These are phyloP conservation scores for Taenaris catops DNA, from an alignment of 2,888 invertebrate species.

Conservation along the genomic window DNA sequence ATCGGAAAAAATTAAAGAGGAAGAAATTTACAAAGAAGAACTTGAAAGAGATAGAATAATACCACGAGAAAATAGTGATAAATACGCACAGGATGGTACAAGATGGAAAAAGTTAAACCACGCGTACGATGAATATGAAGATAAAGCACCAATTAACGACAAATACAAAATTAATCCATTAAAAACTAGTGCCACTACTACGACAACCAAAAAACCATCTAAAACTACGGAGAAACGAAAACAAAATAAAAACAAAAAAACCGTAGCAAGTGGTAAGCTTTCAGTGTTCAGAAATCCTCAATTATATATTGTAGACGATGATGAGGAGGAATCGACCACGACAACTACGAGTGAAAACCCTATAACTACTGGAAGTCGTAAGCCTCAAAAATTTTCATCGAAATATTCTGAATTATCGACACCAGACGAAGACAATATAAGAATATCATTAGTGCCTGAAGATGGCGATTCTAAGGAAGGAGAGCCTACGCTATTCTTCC, in stretches of 20 bases:
- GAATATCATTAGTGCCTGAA: slow-evolving; percentile 55
- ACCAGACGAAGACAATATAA: slow-evolving; percentile 33
- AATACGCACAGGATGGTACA: slow-evolving; percentile 33
- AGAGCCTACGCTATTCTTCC: slow-evolving; percentile 60
- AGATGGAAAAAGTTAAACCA: slow-evolving; percentile 29
- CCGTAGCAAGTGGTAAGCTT: slow-evolving; percentile 39
- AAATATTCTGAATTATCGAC: slow-evolving; percentile 30
- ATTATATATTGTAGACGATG: slow-evolving; percentile 47
- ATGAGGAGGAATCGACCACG: slow-evolving; percentile 31
- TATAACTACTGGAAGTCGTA: slow-evolving; percentile 13
- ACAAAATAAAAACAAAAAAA: slow-evolving; percentile 29
- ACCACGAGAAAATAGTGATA: slow-evolving; percentile 31
- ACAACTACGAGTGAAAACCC: slow-evolving; percentile 13
- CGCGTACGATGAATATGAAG: slow-evolving; percentile 59
- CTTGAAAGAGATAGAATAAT: slow-evolving; percentile 39
- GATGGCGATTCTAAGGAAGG: slow-evolving; percentile 38
- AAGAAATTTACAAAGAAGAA: slow-evolving; percentile 55
- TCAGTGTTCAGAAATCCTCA: slow-evolving; percentile 62
- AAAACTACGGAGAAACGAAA: slow-evolving; percentile 20
- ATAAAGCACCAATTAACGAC: slow-evolving; percentile 34
- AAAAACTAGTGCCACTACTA: slow-evolving; percentile 24
- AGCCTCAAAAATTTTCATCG: slow-evolving; percentile 31
- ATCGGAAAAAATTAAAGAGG: slow-evolving; percentile 56
- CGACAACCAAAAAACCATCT: slow-evolving; percentile 24
- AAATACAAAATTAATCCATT: slow-evolving; percentile 42